phyloP scores from a whole-genome alignment of 2,113 vertebrate genomes.

The Ranitomeya imitator region DNA sequence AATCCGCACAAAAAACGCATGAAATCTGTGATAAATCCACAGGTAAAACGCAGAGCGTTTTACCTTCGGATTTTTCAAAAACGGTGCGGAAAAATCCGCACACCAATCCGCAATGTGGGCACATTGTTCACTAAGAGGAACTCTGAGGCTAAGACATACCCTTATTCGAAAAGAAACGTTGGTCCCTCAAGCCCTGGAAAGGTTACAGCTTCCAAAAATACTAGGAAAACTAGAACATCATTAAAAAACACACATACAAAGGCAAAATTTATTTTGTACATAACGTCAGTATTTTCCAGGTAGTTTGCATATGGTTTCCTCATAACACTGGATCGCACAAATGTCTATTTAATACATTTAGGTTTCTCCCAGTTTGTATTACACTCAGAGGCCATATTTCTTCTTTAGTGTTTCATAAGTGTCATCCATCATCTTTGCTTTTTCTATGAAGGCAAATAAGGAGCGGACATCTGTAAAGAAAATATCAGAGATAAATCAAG shows the following conservation, averaged over 20 bases:
- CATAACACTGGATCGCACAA: neutral
- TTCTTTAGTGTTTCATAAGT: slow-evolving; percentile 76
- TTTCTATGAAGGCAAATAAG: slow-evolving; percentile 82
- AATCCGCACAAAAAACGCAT: no score
- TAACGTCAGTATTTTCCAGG: neutral
- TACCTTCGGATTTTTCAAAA: no score
- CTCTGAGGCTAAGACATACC: no score
- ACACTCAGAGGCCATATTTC: slow-evolving; percentile 78
- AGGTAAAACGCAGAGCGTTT: no score
- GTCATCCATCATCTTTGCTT: slow-evolving; percentile 70
- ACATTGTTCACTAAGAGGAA: no score
- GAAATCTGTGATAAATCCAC: no score
- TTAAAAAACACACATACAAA: neutral
- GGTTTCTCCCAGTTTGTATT: neutral
- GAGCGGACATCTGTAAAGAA: slow-evolving; percentile 75
- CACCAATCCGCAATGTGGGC: no score
- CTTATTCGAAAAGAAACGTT: neutral
- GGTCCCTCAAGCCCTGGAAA: neutral
- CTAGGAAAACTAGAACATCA: neutral
- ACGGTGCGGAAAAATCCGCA: no score
- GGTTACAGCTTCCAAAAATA: neutral
- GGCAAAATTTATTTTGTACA: slow-evolving; percentile 34
- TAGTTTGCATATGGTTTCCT: neutral
- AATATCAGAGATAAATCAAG: slow-evolving; percentile 17
- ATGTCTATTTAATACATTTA: neutral